A percentile compares a stretch with the other conserved stretches of the same genome.
Evolutionary conservation across 1,140 invertebrate species (phyloP).

Genomic region (Microvelia longipes): DNA sequence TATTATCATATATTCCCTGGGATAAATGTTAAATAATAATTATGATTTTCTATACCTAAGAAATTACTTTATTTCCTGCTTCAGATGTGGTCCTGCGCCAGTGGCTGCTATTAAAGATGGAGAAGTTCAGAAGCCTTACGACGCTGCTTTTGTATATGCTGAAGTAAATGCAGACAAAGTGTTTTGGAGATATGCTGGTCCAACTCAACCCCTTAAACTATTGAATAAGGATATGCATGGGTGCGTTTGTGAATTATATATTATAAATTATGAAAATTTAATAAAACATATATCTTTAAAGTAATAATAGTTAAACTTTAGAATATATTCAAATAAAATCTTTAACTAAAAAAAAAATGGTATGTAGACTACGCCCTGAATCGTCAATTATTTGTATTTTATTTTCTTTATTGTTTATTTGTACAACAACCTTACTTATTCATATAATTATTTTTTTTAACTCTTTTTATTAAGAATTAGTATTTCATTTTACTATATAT

Average conservation of each 20-base stretch:
- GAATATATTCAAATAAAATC: not conserved
- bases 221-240: constrained; percentile 54
- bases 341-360: not conserved
- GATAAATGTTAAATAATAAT: too few relatives aligned
- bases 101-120: constrained; percentile 64
- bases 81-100: constrained; percentile 60
- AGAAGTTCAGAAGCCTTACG: constrained; percentile 63
- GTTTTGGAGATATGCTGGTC: constrained; percentile 66
- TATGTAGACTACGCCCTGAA: not conserved
- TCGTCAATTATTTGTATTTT: not conserved
- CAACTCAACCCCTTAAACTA: constrained; percentile 63
- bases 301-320: not conserved
- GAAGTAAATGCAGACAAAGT: constrained; percentile 81
- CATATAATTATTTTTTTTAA: too few relatives aligned
- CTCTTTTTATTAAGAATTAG: too few relatives aligned
- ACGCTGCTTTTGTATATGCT: constrained; percentile 68
- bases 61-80: too few relatives aligned
- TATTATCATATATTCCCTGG: too few relatives aligned
- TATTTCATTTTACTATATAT: too few relatives aligned
- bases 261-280: not conserved
- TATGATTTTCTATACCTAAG: too few relatives aligned
- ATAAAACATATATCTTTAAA: not conserved
- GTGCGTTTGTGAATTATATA: constrained; percentile 27
- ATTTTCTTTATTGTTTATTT: too few relatives aligned
- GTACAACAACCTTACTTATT: too few relatives aligned